These are phyloP conservation scores for Sprattus sprattus DNA, from an alignment of 2,113 vertebrate species.

Conservation along the genomic window DNA sequence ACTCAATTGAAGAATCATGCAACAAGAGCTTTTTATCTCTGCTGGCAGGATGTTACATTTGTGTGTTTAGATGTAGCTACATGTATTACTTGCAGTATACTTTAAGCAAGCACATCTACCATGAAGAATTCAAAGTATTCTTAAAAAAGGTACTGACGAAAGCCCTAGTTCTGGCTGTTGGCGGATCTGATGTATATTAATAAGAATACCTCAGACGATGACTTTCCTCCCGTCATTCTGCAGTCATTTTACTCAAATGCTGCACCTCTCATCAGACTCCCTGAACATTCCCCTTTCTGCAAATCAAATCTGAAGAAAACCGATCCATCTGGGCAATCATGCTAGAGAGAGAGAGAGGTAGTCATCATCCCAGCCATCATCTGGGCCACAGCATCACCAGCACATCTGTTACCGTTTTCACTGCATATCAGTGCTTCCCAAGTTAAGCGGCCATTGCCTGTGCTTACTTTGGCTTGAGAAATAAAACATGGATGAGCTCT, in stretches of 20 bases:
- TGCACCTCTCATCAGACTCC: background rate
- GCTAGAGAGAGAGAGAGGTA: too few relatives aligned
- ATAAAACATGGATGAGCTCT: background rate
- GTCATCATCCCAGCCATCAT: too few relatives aligned
- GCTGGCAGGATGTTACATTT: background rate
- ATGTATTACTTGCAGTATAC: background rate
- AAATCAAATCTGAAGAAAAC: too few relatives aligned
- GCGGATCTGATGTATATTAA: slow-evolving; percentile 1
- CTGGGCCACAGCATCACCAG: too few relatives aligned
- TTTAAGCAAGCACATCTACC: background rate
- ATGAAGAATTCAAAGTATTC: background rate
- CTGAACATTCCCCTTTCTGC: background rate
- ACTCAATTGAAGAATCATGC: background rate
- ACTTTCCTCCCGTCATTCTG: background rate
- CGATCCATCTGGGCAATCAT: too few relatives aligned
- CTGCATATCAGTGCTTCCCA: too few relatives aligned
- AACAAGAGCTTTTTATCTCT: background rate
- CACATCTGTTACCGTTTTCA: too few relatives aligned
- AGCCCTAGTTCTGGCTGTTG: background rate
- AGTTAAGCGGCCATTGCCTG: background rate
- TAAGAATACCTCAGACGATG: background rate
- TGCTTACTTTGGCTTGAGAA: background rate
- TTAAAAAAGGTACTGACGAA: background rate
- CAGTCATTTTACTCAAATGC: background rate
- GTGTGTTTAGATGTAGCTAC: background rate